Conservation (phyloP, 2,113 vertebrate genomes). For the Tretioscincus oriximinensis region DNA sequence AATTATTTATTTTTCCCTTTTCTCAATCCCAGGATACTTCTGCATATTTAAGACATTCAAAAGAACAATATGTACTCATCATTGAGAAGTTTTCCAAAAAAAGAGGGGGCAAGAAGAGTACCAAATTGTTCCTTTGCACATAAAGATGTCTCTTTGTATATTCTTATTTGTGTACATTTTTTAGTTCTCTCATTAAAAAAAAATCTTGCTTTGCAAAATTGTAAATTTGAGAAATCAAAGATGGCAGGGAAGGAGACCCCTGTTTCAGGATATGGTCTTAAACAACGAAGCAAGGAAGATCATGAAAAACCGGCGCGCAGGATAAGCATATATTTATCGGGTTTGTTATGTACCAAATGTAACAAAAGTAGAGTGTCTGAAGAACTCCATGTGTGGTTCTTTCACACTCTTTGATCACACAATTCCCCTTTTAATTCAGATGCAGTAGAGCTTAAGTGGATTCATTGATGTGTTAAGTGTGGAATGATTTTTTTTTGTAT, state of each 20-base stretch:
- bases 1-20: not conserved
- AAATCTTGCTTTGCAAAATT: slow-evolving; percentile 22
- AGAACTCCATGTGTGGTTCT: slow-evolving; percentile 87
- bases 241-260: slow-evolving; percentile 10
- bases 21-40: not conserved
- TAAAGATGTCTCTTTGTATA: not conserved
- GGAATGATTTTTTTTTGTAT: slow-evolving; percentile 82
- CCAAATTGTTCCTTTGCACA: slow-evolving; percentile 15
- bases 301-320: slow-evolving; percentile 69
- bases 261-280: slow-evolving; percentile 62
- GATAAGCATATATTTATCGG: slow-evolving; percentile 81
- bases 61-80: not conserved
- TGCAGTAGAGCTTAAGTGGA: slow-evolving; percentile 82
- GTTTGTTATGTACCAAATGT: slow-evolving; percentile 80
- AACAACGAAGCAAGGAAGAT: slow-evolving; percentile 69
- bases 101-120: too few species aligned
- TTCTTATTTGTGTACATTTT: slow-evolving; percentile 8
- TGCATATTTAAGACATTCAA: slow-evolving; percentile 14
- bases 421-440: slow-evolving; percentile 89
- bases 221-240: slow-evolving; percentile 29
- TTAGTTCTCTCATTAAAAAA: slow-evolving; percentile 44
- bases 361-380: slow-evolving; percentile 80
- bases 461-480: slow-evolving; percentile 91
- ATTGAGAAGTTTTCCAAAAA: not conserved
- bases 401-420: slow-evolving; percentile 88